phyloP scores from a whole-genome alignment of 2,888 invertebrate genomes.

The Sinotaia quadrata region DNA sequence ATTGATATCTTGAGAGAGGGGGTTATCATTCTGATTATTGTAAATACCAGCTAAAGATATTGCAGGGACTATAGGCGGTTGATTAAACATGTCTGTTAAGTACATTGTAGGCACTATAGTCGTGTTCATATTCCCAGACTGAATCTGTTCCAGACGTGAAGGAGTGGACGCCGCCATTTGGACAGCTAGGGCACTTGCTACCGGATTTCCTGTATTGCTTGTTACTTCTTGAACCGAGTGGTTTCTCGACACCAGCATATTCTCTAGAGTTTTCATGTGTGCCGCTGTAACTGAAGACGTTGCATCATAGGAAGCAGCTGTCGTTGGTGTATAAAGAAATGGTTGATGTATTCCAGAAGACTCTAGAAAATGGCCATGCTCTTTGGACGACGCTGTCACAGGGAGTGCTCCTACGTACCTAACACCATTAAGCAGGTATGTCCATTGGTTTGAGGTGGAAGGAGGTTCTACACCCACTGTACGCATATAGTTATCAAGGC shows the following conservation, averaged over 20 bases:
- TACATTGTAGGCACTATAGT: background rate
- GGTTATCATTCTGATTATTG: too few relatives aligned
- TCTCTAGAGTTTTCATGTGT: constrained; percentile 9
- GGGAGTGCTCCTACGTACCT: constrained; percentile 31
- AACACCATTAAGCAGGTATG: constrained; percentile 50
- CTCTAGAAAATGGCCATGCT: background rate
- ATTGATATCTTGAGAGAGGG: too few relatives aligned
- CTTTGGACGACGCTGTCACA: constrained; percentile 14
- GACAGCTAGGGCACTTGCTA: too few relatives aligned
- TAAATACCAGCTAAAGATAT: too few relatives aligned
- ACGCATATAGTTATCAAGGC: constrained; percentile 53
- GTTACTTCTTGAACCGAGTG: too few relatives aligned
- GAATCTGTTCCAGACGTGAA: too few relatives aligned
- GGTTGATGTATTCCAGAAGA: too few relatives aligned
- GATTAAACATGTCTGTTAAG: background rate
- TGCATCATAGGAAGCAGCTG: too few relatives aligned
- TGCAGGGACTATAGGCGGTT: too few relatives aligned
- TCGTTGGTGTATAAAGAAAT: too few relatives aligned
- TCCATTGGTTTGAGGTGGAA: constrained; percentile 52
- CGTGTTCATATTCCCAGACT: background rate
- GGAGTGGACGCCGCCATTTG: too few relatives aligned
- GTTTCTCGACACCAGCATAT: constrained; percentile 14
- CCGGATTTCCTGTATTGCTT: too few relatives aligned
- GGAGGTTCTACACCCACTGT: constrained; percentile 56
- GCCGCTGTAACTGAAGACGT: constrained; percentile 20